Evolutionary conservation across 2,888 invertebrate genomes (phyloP), one percentile per base, ranked within the genome.

Genomic region (Theodoxus fluviatilis): DNA sequence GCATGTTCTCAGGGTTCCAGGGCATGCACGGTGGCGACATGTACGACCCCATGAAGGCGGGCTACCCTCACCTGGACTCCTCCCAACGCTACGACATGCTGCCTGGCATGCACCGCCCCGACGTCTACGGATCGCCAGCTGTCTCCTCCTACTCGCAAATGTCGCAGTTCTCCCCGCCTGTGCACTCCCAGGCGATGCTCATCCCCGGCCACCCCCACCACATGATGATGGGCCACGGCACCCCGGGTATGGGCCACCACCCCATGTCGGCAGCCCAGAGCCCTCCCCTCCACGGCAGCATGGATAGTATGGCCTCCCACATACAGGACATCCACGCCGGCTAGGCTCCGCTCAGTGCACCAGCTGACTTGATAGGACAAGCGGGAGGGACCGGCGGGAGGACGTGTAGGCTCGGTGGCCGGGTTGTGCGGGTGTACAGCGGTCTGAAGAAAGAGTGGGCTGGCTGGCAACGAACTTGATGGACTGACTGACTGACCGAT

Each of bases 111-210:
- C 78, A 77, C 71, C 79, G 81, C 55, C 78, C 80, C 59, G 85
- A 85, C 73, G 84, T 85, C 84, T 85, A 85, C 70, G 85, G 84
- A n/a, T 79, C 81, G 57, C 82, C 85, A 12, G 83, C 84, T 9
- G 79, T 79, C 33, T 78, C 79, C 74, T 83, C 86, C 69, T 88
- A 88, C 80, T 81, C 86, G 40, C 86, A 87, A 78, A 87, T 88
- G 86, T 86, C 87, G 67, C 87, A 87, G 76, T 83, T 88, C 72
- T 84, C 87, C 63, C 83, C 86, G 28, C 87, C 87, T n/a, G 87
- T 87, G 52, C 87, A 87, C 77, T 87, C 88, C 65, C 88, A 88
- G 80, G 86, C 87, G 73, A 88, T 88, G 88, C 84, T 88, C 70
- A 85, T 88, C 67, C 88, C 88, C 2, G 88, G 88, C 55, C 88